These are phyloP conservation scores for Yponomeuta plumbellus DNA, from an alignment of 2,888 invertebrate genomes.

Conservation along the genomic window DNA sequence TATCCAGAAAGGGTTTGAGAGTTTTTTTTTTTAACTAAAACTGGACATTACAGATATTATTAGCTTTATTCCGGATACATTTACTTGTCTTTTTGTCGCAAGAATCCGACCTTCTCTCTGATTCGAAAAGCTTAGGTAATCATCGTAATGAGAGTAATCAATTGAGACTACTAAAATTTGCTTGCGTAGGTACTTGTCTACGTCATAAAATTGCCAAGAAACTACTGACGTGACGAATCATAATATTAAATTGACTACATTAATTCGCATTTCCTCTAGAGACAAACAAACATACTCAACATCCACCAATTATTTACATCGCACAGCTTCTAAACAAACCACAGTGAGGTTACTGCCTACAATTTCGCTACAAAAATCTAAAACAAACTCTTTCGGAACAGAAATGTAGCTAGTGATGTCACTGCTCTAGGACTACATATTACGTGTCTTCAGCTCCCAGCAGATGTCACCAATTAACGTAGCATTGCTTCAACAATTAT, in stretches of 20 bases:
- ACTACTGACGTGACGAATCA: background rate
- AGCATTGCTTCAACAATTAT: slow-evolving; percentile 58
- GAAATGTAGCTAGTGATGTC: background rate
- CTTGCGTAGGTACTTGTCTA: no score
- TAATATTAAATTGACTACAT: slow-evolving; percentile 2
- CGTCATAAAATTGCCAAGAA: background rate
- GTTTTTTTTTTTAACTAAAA: no score
- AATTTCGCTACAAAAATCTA: background rate
- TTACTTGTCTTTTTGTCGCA: no score
- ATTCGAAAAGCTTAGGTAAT: no score
- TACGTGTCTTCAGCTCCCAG: slow-evolving; percentile 23
- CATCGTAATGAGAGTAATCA: no score
- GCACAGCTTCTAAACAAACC: background rate
- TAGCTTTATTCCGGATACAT: no score
- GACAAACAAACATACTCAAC: slow-evolving; percentile 1
- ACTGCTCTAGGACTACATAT: background rate
- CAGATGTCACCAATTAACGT: slow-evolving; percentile 60
- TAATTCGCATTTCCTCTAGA: slow-evolving; percentile 3
- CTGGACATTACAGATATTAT: no score
- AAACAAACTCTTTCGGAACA: background rate
- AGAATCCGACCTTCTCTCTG: no score
- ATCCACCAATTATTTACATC: background rate
- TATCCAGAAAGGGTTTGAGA: no score
- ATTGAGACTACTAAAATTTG: no score
- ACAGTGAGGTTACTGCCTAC: background rate